Evolutionary conservation across 2,113 vertebrate species (phyloP), one percentile per base, ranked within the genome.

Genomic region (Osmerus eperlanus): DNA sequence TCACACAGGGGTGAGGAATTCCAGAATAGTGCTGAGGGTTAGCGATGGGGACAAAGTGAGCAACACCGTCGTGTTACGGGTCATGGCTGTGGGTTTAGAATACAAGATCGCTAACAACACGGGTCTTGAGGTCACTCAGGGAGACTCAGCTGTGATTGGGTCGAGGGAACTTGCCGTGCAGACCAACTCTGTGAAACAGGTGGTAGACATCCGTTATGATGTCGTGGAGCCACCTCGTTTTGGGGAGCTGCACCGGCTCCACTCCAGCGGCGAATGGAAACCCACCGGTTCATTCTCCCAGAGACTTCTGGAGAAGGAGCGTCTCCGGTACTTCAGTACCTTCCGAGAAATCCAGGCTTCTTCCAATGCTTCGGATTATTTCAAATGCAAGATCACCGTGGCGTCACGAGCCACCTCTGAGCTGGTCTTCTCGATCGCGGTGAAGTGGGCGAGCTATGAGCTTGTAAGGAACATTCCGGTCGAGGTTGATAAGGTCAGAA

Each of bases 31-130:
- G 74, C 85, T 98, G 41, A 91, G 95, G 86, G 96, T 94, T 4
- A 93, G 88, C 3, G 95, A 98, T 81, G 93, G 94, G 29, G 93
- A 96, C 77, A 95, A 94, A 76, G 91, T 95, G 70, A 97, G 95
- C 85, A 97, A 95, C 78, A 95, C 94, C 0, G 92, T 93, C 3
- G 95, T 99, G 41, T 85, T 98, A 36, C 85, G 92, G 67, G 79
- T 97, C 71, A 91, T 94, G 88, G 93, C 94, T 13, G 56, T 95
- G 71, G 82, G 91, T 9, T 87, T 95, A 73, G 88, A 95, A 74
- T 96, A 93, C 78, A 90, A 87, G 83, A 81, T 98, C 77, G 84
- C 83, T 41, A 94, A 87, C 73, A 94, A 92, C 78, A 95, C 92
- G 0, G 93, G 93, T 15, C 75, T 95, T 71, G 78, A 87, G 32